Evolutionary conservation across 2,797 vertebrate species (phyloP).

Genomic region (Pseudopleuronectes americanus): DNA sequence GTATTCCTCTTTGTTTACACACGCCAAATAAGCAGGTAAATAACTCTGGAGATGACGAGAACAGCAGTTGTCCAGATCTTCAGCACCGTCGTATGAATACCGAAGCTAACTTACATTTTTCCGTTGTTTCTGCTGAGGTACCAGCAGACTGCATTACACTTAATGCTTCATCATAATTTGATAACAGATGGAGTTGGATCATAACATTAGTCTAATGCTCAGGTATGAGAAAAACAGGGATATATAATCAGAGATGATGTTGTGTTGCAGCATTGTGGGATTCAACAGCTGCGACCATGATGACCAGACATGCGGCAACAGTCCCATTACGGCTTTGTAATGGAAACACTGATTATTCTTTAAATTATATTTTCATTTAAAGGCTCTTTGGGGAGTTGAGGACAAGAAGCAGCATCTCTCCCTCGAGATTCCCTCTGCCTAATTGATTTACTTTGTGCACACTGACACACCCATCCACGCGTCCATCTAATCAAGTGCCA

Average conservation of each 20-base stretch:
- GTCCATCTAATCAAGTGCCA: conserved; percentile 55
- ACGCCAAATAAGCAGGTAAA: conserved; percentile 30
- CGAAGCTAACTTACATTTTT: conserved; percentile 11
- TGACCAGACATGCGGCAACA: not conserved
- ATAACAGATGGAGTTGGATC: conserved; percentile 67
- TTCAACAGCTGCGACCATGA: conserved; percentile 9
- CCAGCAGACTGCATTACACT: conserved; percentile 70
- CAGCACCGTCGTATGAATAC: not conserved
- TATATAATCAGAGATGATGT: conserved; percentile 15
- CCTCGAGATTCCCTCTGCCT: conserved; percentile 66
- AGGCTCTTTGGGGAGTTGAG: conserved; percentile 63
- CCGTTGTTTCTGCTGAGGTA: conserved; percentile 47
- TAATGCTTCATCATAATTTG: conserved; percentile 72
- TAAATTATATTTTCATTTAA: conserved; percentile 69
- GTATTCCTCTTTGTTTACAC: conserved; percentile 37
- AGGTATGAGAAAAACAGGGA: conserved; percentile 17
- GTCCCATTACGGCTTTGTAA: conserved; percentile 30
- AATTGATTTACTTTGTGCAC: conserved; percentile 83
- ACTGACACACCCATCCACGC: conserved; percentile 70
- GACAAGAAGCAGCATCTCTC: conserved; percentile 53
- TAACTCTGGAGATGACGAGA: conserved; percentile 15
- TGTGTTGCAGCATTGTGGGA: conserved; percentile 5
- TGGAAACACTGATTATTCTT: conserved; percentile 67
- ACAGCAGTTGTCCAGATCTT: conserved; percentile 1
- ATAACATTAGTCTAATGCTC: conserved; percentile 42